Percentiles rank a stretch among this genome's conserved stretches.
These are phyloP conservation scores for Anorthoa munda DNA, from an alignment of 2,888 invertebrate genomes.

Conservation along the genomic window DNA sequence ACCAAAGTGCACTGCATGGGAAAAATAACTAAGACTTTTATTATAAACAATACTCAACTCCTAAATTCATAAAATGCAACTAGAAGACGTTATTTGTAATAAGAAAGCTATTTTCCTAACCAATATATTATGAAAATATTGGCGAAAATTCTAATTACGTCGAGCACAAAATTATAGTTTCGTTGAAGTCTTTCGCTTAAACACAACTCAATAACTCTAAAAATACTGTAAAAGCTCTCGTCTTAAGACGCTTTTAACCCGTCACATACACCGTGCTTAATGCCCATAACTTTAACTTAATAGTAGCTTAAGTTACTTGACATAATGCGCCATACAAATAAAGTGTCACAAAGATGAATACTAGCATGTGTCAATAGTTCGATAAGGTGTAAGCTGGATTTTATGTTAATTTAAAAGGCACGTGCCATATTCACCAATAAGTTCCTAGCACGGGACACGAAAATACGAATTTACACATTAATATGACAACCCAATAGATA, in stretches of 20 bases:
- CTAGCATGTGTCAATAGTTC: constrained; percentile 60
- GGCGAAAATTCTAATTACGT: not conserved
- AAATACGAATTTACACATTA: constrained; percentile 83
- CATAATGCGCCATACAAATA: constrained; percentile 59
- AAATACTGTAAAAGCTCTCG: constrained; percentile 18
- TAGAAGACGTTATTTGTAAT: not conserved
- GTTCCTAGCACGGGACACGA: constrained; percentile 60
- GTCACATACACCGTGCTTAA: constrained; percentile 23
- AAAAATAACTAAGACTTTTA: no score
- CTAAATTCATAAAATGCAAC: not conserved
- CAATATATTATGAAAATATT: not conserved
- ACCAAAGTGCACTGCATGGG: no score
- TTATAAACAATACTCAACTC: not conserved
- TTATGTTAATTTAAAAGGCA: constrained; percentile 78
- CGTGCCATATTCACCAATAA: constrained; percentile 69
- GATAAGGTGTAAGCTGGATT: constrained; percentile 66
- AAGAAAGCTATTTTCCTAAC: not conserved
- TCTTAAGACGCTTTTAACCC: constrained; percentile 27
- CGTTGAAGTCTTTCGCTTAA: constrained; percentile 73
- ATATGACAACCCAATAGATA: constrained; percentile 81
- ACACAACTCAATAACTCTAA: constrained; percentile 15
- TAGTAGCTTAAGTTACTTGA: constrained; percentile 37
- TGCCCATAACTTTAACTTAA: constrained; percentile 53
- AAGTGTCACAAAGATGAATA: constrained; percentile 54
- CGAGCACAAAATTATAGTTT: not conserved